Evolutionary conservation across 2,797 vertebrate species (phyloP).

Genomic region (Coccyzus lansbergi): DNA sequence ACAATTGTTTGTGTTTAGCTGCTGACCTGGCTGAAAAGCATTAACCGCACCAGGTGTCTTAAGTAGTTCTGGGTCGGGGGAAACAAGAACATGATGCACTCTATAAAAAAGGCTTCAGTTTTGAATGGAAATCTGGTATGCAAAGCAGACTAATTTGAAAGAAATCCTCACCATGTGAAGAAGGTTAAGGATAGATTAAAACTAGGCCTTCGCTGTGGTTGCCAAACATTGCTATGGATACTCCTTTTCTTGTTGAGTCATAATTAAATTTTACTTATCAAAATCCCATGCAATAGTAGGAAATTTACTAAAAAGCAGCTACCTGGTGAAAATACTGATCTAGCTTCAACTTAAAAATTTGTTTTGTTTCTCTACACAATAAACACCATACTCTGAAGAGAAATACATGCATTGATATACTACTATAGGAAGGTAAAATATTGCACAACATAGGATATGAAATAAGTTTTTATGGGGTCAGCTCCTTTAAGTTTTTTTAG

Average conservation of each 20-base stretch:
- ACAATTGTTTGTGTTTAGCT: no score
- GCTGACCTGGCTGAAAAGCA: no score
- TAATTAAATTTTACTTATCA: neutral
- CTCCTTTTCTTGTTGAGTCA: neutral
- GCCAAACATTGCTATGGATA: neutral
- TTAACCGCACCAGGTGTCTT: neutral
- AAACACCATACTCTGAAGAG: neutral
- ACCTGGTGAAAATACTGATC: neutral
- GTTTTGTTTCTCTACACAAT: neutral
- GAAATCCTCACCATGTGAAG: neutral
- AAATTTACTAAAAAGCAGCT: neutral
- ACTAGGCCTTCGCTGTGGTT: neutral
- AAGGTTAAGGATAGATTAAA: neutral
- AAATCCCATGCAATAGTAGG: neutral
- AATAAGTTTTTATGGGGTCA: neutral
- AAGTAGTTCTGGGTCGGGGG: neutral
- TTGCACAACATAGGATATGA: neutral
- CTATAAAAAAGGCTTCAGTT: neutral
- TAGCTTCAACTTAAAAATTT: neutral
- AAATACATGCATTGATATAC: neutral
- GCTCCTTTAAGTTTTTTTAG: neutral
- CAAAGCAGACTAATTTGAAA: neutral
- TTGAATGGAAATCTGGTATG: neutral
- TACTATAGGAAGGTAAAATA: neutral
- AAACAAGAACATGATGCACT: neutral